Evolutionary conservation across 2,113 vertebrate species (phyloP), one percentile per base, ranked within the genome.

Genomic region (Carollia perspicillata): DNA sequence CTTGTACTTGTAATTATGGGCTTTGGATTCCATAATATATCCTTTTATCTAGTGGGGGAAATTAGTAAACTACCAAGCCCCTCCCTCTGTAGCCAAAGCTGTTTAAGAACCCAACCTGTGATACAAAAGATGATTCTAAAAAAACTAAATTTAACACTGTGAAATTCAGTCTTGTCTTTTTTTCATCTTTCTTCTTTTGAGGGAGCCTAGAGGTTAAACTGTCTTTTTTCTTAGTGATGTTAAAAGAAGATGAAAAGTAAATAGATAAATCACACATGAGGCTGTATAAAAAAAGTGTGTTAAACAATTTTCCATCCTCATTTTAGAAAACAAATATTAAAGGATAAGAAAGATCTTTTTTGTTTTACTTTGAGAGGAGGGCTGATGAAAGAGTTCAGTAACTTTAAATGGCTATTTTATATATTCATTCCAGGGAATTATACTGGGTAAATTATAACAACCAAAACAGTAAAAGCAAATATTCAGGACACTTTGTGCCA

Each of bases 271-370:
- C 63, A 90, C 63, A 90, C 80, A 91, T 58, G 1, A 86, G 40
- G 66, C 3, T n/a, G 35, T 58, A 66, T 66, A 85, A 89, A 85
- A 42, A 10, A 78, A 79, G n/a, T 49, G 16, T 74, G 35, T 40
- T 85, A 75, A 87, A 81, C 33, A 63, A 40, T 80, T 63, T 65
- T 37, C 72, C 12, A 89, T 26, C 6, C 33, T 66, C n/a, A 33
- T 17, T 80, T 85, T 66, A 93, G 26, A 85, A 94, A 90, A 72
- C 23, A 79, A 93, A 72, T 68, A 71, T 42, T 84, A 92, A 74
- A n/a, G 60, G 47, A 30, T 47, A 85, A 68, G 6, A 35, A 28
- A 88, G 23, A 53, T 63, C 8, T 68, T 88, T 69, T 68, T 66
- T 72, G 23, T 40, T 89, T 89, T n/a, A 26, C 9, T 53, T 28